A percentile compares a stretch with the other conserved stretches of the same genome.
Conservation (phyloP, 64 coral and sea anemone species). For the Montipora foliosa region DNA sequence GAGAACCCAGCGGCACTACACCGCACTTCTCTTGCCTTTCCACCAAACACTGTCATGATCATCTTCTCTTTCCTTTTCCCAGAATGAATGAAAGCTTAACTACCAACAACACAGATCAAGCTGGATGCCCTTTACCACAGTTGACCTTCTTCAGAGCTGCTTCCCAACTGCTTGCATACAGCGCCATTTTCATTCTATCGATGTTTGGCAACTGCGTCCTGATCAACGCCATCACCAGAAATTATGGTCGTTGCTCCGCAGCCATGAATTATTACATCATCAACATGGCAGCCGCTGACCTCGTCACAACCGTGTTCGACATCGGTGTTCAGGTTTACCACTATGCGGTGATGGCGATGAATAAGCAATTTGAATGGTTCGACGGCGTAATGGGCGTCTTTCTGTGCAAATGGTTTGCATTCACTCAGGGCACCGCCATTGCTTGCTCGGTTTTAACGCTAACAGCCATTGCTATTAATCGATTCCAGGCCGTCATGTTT, state of each 20-base stretch:
- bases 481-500: constrained; percentile 70
- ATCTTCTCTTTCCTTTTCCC: not conserved
- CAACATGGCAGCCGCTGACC: constrained; percentile 92
- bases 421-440: constrained; percentile 81
- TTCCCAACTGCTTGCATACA: constrained; percentile 17
- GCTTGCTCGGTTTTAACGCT: constrained; percentile 77
- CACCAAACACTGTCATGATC: too few species aligned
- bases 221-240: not conserved
- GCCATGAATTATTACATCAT: constrained; percentile 87
- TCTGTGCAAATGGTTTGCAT: constrained; percentile 82
- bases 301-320: constrained; percentile 86
- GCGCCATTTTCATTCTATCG: not conserved
- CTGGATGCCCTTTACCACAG: not conserved
- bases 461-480: constrained; percentile 65
- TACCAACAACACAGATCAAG: not conserved
- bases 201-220: constrained; percentile 33
- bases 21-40: too few species aligned
- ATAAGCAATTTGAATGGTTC: constrained; percentile 74
- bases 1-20: too few species aligned
- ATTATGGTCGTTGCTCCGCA: constrained; percentile 40
- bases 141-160: not conserved
- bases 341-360: constrained; percentile 68
- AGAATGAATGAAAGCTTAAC: constrained; percentile 1
- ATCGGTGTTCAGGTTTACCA: constrained; percentile 70
- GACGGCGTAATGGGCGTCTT: constrained; percentile 63